A percentile compares a stretch with the other conserved stretches of the same genome.
These are phyloP conservation scores for Anarsia innoxiella DNA, from an alignment of 2,888 invertebrate genomes.

Conservation along the genomic window DNA sequence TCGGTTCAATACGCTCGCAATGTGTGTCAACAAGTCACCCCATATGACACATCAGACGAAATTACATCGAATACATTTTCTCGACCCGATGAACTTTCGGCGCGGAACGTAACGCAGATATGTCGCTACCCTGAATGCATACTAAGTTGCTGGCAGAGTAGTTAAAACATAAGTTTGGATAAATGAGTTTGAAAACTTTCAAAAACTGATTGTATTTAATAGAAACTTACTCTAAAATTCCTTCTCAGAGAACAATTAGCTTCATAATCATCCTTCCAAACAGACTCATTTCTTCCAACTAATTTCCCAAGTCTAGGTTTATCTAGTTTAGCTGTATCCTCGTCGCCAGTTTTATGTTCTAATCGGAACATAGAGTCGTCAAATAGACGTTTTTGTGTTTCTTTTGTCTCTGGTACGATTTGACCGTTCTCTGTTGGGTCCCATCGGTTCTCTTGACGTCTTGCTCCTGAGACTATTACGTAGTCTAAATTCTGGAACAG, in stretches of 20 bases:
- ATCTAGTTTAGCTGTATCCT: conserved; percentile 78
- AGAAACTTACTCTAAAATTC: conserved; percentile 84
- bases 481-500: conserved; percentile 94
- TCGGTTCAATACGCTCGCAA: too few species aligned
- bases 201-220: too few species aligned
- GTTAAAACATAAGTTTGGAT: too few species aligned
- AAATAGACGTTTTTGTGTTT: conserved; percentile 89
- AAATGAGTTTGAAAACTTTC: too few species aligned
- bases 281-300: conserved; percentile 84
- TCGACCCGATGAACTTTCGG: too few species aligned
- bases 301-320: conserved; percentile 84
- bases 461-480: conserved; percentile 94
- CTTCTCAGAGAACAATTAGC: conserved; percentile 90
- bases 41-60: too few species aligned
- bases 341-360: conserved; percentile 92
- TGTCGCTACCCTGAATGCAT: too few species aligned
- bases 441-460: conserved; percentile 98
- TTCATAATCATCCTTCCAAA: conserved; percentile 94
- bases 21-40: too few species aligned
- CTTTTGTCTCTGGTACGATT: conserved; percentile 93
- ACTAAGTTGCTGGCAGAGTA: too few species aligned
- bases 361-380: conserved; percentile 99
- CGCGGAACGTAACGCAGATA: too few species aligned
- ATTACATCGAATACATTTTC: too few species aligned
- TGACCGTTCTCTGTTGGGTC: conserved; percentile 97